Conservation (phyloP, 2,888 invertebrate genomes). For the Eupeodes latifasciatus region DNA sequence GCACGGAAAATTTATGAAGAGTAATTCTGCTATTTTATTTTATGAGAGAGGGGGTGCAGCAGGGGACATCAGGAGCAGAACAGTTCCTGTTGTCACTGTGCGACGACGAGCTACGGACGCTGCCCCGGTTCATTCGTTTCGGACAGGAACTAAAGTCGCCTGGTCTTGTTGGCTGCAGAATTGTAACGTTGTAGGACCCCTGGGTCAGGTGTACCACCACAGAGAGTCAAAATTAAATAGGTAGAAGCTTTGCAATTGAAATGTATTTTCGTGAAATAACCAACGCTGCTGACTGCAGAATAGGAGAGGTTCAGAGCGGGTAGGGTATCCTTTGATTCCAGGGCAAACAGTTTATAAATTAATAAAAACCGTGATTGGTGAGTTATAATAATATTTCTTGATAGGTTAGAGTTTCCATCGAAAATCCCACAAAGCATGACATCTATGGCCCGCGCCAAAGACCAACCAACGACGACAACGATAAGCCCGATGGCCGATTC, state of each 20-base stretch:
- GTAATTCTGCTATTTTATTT: conserved; percentile 60
- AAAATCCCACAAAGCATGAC: background rate
- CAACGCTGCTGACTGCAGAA: background rate
- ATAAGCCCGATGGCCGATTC: conserved; percentile 29
- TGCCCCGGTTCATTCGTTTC: background rate
- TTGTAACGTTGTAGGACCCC: background rate
- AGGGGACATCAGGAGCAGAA: too few species aligned
- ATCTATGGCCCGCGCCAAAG: background rate
- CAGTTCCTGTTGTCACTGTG: background rate
- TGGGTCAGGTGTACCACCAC: background rate
- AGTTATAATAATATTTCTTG: conserved; percentile 11
- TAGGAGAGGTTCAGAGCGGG: background rate
- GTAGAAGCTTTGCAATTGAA: conserved; percentile 17
- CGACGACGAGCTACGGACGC: too few species aligned
- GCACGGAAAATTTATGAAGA: conserved; percentile 67
- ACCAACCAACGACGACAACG: conserved; percentile 2
- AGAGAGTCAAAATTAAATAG: conserved; percentile 6
- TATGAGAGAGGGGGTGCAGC: conserved; percentile 31
- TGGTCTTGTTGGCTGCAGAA: background rate
- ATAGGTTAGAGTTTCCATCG: conserved; percentile 7
- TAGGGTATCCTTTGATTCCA: background rate
- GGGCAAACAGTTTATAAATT: conserved; percentile 36
- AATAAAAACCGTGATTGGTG: conserved; percentile 15
- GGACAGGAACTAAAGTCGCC: conserved; percentile 10
- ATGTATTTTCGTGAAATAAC: conserved; percentile 41